Conservation (phyloP, 2,797 vertebrate genomes). For the Pseudopleuronectes americanus region DNA sequence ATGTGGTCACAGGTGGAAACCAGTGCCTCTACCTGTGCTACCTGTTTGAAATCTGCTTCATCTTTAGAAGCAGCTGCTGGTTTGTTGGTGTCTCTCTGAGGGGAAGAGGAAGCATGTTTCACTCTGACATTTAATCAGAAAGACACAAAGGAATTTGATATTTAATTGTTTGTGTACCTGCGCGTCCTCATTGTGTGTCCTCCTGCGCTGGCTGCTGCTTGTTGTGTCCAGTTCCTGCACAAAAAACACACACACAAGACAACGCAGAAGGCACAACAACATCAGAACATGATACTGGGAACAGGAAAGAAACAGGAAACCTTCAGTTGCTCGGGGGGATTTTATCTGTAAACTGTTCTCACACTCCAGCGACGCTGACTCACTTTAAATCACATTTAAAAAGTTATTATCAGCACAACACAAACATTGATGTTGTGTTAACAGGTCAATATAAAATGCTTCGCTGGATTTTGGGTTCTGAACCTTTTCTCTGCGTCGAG, state of each 20-base stretch:
- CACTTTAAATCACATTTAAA: neutral
- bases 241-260: constrained; percentile 1
- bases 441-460: neutral
- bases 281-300: constrained; percentile 3
- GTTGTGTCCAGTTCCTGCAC: constrained; percentile 35
- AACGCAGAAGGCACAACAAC: constrained; percentile 10
- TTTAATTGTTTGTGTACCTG: constrained; percentile 10
- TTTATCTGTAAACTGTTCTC: constrained; percentile 26
- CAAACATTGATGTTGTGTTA: neutral
- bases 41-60: constrained; percentile 55
- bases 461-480: neutral
- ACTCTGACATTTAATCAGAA: neutral
- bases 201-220: constrained; percentile 28
- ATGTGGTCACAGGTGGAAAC: neutral
- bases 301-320: constrained; percentile 34
- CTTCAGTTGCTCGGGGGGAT: neutral
- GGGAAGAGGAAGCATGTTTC: constrained; percentile 6
- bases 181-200: constrained; percentile 6
- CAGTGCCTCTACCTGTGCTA: constrained; percentile 14
- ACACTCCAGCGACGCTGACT: neutral
- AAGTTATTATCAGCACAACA: neutral
- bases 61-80: constrained; percentile 31
- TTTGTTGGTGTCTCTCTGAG: constrained; percentile 43
- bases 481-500: constrained; percentile 61
- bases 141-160: neutral